phyloP scores from a whole-genome alignment of 2,888 invertebrate species.

The Brachyptera risi region DNA sequence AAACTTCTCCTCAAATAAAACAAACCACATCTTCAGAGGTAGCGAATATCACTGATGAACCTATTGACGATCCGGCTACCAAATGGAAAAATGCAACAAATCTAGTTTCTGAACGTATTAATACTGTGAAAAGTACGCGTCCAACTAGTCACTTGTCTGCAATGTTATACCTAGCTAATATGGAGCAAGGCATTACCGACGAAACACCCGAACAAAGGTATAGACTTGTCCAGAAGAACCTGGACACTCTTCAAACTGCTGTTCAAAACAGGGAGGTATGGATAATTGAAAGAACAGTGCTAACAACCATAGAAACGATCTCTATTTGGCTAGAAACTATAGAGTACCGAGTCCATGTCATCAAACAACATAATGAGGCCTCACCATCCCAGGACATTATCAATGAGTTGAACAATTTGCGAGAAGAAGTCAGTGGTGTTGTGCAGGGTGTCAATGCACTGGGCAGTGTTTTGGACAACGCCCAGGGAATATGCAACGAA shows the following conservation, averaged over 20 bases:
- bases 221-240: constrained; percentile 57
- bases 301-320: constrained; percentile 73
- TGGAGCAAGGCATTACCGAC: constrained; percentile 53
- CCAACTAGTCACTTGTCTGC: constrained; percentile 56
- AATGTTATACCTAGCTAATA: constrained; percentile 57
- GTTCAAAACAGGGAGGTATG: constrained; percentile 54
- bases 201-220: constrained; percentile 53
- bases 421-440: constrained; percentile 62
- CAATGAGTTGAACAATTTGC: constrained; percentile 42
- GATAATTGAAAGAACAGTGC: constrained; percentile 63
- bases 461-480: constrained; percentile 49
- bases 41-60: neutral
- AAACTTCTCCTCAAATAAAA: neutral
- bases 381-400: constrained; percentile 47
- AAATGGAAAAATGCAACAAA: constrained; percentile 53
- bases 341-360: constrained; percentile 69
- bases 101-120: constrained; percentile 52
- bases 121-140: constrained; percentile 52
- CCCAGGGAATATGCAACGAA: constrained; percentile 48
- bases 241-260: constrained; percentile 56
- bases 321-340: constrained; percentile 82
- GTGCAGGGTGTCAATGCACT: constrained; percentile 57
- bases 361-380: constrained; percentile 53
- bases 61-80: constrained; percentile 42
- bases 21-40: neutral